Conservation (phyloP, 37 sponge, comb jelly and placozoan genomes). For the Mnemiopsis leidyi region DNA sequence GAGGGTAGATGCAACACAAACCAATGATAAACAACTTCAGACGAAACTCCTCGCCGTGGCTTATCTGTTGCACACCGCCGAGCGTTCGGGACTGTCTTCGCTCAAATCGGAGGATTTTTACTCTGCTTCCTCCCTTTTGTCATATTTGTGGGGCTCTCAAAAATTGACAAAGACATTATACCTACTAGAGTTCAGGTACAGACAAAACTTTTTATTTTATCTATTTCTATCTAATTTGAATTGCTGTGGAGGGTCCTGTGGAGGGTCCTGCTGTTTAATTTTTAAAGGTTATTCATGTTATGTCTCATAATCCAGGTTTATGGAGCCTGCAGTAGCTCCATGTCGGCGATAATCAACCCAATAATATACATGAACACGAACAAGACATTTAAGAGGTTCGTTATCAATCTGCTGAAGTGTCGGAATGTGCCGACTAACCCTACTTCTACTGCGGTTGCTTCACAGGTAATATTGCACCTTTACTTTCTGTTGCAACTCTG, state of each 20-base stretch:
- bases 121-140: constrained; percentile 17
- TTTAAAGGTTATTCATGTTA: too few relatives aligned
- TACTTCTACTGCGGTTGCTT: background rate
- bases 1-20: too few relatives aligned
- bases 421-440: background rate
- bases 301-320: background rate
- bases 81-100: constrained; percentile 12
- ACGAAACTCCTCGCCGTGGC: background rate
- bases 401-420: background rate
- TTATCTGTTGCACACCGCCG: background rate
- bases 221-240: too few relatives aligned
- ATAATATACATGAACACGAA: constrained; percentile 5
- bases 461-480: background rate
- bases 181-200: background rate
- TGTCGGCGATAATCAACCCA: background rate
- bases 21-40: background rate
- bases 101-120: background rate
- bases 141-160: background rate
- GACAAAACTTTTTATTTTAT: too few relatives aligned
- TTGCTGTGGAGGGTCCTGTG: too few relatives aligned
- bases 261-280: too few relatives aligned
- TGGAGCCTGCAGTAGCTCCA: background rate
- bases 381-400: constrained; percentile 28
- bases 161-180: background rate
- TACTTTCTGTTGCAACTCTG: too few relatives aligned